Percentiles rank a stretch among this genome's conserved stretches.
Evolutionary conservation across 2,888 invertebrate genomes (phyloP).

Genomic region (Drosophila austrosaltans): DNA sequence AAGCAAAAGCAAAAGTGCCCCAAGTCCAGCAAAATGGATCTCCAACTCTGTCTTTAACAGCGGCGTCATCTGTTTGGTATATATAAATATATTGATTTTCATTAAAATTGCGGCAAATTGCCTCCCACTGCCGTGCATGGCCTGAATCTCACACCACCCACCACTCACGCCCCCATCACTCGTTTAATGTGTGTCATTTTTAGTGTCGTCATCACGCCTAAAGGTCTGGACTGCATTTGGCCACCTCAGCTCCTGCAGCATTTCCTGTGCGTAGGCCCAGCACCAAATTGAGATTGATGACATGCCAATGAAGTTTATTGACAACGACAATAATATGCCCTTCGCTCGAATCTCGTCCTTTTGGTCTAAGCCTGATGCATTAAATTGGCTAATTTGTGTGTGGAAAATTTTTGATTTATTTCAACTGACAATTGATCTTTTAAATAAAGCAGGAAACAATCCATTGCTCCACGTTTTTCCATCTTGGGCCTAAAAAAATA

Average conservation of each 20-base stretch:
- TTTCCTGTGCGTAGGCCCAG: not conserved
- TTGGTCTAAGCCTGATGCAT: not conserved
- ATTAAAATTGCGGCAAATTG: constrained; percentile 45
- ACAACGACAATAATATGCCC: constrained; percentile 1
- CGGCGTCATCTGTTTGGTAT: constrained; percentile 54
- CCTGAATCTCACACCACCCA: too few species aligned
- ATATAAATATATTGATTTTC: constrained; percentile 63
- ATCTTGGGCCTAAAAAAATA: not conserved
- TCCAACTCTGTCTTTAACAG: constrained; percentile 42
- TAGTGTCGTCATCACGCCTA: constrained; percentile 3
- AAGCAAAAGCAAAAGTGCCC: constrained; percentile 47
- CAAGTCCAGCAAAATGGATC: constrained; percentile 21
- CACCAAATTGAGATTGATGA: constrained; percentile 74
- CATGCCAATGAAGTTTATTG: constrained; percentile 67
- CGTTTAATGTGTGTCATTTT: constrained; percentile 9
- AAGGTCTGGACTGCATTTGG: constrained; percentile 1
- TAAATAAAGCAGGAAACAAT: not conserved
- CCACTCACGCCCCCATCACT: not conserved
- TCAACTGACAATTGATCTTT: not conserved
- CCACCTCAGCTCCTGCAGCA: not conserved
- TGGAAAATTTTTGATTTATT: not conserved
- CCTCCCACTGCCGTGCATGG: too few species aligned
- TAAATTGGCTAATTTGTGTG: constrained; percentile 9
- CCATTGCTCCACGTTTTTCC: not conserved
- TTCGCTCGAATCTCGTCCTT: not conserved